phyloP scores from a whole-genome alignment of 37 sponge, comb jelly and placozoan species.

The Cliona cf. orientalis region DNA sequence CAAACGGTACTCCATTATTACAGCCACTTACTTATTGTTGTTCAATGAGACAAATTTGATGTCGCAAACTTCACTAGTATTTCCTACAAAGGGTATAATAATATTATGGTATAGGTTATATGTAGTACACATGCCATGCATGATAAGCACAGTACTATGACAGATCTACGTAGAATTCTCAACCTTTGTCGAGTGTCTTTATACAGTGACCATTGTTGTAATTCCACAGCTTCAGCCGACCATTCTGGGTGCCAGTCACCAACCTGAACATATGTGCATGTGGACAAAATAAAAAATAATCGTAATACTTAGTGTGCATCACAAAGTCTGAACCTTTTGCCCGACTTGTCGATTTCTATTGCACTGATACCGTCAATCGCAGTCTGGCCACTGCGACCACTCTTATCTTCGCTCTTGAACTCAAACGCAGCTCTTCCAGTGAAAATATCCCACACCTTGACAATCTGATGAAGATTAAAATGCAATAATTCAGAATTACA shows the following conservation, averaged over 20 bases:
- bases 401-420: constrained; percentile 40
- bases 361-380: too few relatives aligned
- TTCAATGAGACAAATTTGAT: constrained; percentile 71
- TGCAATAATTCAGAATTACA: neutral
- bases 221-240: constrained; percentile 90
- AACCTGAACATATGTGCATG: constrained; percentile 45
- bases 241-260: constrained; percentile 81
- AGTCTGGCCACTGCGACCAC: constrained; percentile 1
- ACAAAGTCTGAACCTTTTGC: constrained; percentile 33
- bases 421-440: constrained; percentile 81
- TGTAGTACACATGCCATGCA: too few relatives aligned
- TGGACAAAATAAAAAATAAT: neutral
- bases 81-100: constrained; percentile 15
- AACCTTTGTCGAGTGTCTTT: constrained; percentile 81
- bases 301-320: too few relatives aligned
- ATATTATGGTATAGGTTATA: neutral
- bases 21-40: constrained; percentile 61
- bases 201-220: constrained; percentile 93
- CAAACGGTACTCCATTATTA: neutral
- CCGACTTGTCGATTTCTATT: constrained; percentile 39
- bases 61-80: constrained; percentile 39
- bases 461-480: constrained; percentile 50
- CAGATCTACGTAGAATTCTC: neutral
- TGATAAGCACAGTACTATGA: neutral
- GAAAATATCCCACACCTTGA: constrained; percentile 88